Base-by-base conservation (phyloP, 2,797 vertebrate species). In the Eulemur mongoz region DNA sequence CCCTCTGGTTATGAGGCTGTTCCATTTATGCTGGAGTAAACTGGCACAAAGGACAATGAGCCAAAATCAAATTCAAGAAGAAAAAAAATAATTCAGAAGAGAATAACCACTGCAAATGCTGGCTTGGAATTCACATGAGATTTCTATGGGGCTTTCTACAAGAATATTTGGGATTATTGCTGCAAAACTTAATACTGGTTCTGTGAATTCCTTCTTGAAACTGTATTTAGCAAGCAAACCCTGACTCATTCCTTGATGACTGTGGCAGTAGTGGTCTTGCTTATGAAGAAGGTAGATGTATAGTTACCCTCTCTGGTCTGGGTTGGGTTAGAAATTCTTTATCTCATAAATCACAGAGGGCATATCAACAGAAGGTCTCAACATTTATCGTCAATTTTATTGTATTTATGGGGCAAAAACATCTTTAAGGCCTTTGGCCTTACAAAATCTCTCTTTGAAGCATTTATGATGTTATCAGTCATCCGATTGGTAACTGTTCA, bases 61-160 rank as follows among this genome's bases (percentile, higher is more conserved):
- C 96, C 87, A 97, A 98, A 98, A 97, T 93, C 93, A 97, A 94
- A 97, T 98, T 97, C 93, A 97, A 94, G 93, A 67, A 70, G 1
- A 92, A 93, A 86, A 78, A 88, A 96, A 93, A 78, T 14, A 93
- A 27, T 57, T 91, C 59, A 50, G 70, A 81, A 83, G 63, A 95
- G 59, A 93, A 91, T n/a, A 97, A 79, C 32, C 72, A 48, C 22
- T 93, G 38, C 80, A 86, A 93, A 81, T 89, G 18, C 78, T 43
- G 72, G 61, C 92, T 96, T 87, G 80, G 83, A 78, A 92, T 86
- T 82, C 65, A 69, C 38, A 35, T 14, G 48, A 43, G 40, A n/a
- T 90, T 89, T 90, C 35, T 63, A 0, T 84, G 35, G 23, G 48
- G 4, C 32, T 92, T 91, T 94, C 70, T 84, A 27, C 23, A 75